A percentile compares a stretch with the other conserved stretches of the same genome.
These are phyloP conservation scores for Elephantulus edwardii DNA, from an alignment of 2,113 vertebrate species.

Conservation along the genomic window DNA sequence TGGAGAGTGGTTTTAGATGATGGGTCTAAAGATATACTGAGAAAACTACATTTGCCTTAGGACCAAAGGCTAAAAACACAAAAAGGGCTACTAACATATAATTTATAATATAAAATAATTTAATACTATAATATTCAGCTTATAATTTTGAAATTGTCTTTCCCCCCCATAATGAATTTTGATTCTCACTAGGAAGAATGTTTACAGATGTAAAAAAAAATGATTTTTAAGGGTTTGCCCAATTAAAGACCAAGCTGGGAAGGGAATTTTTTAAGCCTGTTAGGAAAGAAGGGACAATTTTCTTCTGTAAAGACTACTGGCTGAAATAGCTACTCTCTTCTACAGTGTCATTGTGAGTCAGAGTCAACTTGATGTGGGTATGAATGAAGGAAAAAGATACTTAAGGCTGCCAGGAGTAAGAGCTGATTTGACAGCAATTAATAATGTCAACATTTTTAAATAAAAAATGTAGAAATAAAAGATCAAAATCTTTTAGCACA, in stretches of 20 bases:
- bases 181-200: not conserved
- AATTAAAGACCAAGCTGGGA: not conserved
- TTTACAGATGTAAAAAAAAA: slow-evolving; percentile 6
- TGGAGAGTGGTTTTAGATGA: not conserved
- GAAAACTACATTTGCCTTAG: not conserved
- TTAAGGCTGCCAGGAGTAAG: not conserved
- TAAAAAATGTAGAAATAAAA: slow-evolving; percentile 26
- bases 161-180: not conserved
- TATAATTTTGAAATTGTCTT: not conserved
- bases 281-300: too few relatives aligned
- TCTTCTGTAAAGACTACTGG: too few relatives aligned
- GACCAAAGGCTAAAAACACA: not conserved
- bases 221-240: not conserved
- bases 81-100: not conserved
- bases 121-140: too few relatives aligned
- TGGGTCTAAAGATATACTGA: not conserved
- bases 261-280: not conserved
- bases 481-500: not conserved
- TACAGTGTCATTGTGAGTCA: too few relatives aligned
- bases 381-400: too few relatives aligned
- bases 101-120: not conserved
- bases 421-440: not conserved
- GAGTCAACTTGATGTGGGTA: too few relatives aligned
- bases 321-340: too few relatives aligned
- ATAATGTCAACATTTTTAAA: not conserved